Percentiles rank a stretch among this genome's conserved stretches.
Evolutionary conservation across 2,113 vertebrate genomes (phyloP).

Genomic region (Orycteropus afer): DNA sequence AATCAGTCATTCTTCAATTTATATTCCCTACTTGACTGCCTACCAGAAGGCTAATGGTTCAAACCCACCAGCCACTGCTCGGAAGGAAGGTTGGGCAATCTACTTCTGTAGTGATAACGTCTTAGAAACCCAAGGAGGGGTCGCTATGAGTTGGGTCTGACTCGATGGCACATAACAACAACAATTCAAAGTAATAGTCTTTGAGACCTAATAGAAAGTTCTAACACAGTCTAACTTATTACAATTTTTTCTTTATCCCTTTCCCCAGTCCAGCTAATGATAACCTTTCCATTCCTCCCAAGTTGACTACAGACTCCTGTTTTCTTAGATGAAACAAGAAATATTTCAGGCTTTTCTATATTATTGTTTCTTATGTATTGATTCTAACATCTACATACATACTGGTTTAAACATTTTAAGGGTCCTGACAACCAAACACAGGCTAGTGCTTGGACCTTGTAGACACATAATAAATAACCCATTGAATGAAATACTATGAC

Average conservation of each 20-base stretch:
- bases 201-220: not conserved
- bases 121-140: too few species aligned
- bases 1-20: not conserved
- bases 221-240: not conserved
- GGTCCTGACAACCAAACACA: not conserved
- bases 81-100: too few species aligned
- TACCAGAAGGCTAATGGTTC: too few species aligned
- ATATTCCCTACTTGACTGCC: not conserved
- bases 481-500: not conserved
- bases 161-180: too few species aligned
- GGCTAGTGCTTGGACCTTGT: not conserved
- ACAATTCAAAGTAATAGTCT: not conserved
- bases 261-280: not conserved
- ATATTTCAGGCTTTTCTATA: not conserved
- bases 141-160: too few species aligned
- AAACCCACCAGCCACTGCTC: too few species aligned
- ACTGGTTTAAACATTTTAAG: conserved; percentile 27
- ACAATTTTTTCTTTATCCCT: not conserved
- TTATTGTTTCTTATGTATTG: not conserved
- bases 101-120: too few species aligned
- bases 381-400: not conserved
- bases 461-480: not conserved
- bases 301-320: not conserved
- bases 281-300: not conserved
- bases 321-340: not conserved